phyloP scores from a whole-genome alignment of 2,888 invertebrate species.

The Synergus umbraculus region DNA sequence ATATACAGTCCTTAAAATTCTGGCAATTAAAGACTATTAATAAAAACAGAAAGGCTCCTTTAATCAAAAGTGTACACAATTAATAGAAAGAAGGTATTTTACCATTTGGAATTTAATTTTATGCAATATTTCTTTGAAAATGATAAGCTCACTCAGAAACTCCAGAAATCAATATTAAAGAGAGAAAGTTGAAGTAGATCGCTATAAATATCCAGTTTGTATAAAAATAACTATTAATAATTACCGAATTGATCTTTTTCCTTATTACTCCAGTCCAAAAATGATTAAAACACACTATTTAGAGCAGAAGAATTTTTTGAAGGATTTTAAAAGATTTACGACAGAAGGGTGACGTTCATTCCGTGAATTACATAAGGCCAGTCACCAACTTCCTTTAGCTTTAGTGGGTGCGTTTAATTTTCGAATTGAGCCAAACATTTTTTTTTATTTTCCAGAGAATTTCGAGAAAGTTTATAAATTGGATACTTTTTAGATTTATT shows the following conservation, averaged over 20 bases:
- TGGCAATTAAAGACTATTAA: background rate
- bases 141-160: background rate
- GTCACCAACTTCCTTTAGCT: slow-evolving; percentile 8
- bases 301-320: background rate
- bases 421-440: background rate
- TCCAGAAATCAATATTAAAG: background rate
- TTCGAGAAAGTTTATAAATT: background rate
- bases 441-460: background rate
- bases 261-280: background rate
- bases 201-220: background rate
- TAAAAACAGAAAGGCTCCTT: background rate
- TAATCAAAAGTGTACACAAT: background rate
- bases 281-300: background rate
- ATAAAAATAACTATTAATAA: background rate
- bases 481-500: background rate
- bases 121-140: background rate
- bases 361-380: slow-evolving; percentile 4
- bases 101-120: background rate
- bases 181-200: background rate
- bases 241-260: background rate
- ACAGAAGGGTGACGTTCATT: slow-evolving; percentile 13
- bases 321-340: background rate
- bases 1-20: background rate
- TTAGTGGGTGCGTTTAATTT: slow-evolving; percentile 6
- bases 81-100: background rate